Percentiles rank a stretch among this genome's conserved stretches.
These are phyloP conservation scores for Astatoreochromis straeleni DNA, from an alignment of 2,113 vertebrate genomes.

Conservation along the genomic window DNA sequence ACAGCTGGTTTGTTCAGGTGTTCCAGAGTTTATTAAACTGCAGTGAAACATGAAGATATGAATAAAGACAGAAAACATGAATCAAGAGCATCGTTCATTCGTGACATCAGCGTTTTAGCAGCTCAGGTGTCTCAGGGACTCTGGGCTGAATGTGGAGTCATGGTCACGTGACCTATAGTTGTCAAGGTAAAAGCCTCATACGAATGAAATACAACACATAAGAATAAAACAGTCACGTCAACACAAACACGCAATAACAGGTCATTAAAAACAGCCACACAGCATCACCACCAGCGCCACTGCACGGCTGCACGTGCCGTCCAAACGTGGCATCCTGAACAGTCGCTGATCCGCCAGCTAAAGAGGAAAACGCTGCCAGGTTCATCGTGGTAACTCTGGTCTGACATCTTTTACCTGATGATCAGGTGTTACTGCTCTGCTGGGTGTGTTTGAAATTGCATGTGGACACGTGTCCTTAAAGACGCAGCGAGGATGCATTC, in stretches of 20 bases:
- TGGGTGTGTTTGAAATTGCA: not conserved
- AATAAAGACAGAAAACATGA: not conserved
- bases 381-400: not conserved
- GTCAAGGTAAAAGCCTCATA: not conserved
- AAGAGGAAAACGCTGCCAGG: not conserved
- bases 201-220: not conserved
- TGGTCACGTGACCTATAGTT: not conserved
- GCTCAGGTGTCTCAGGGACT: not conserved
- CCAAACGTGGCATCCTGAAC: not conserved
- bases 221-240: not conserved
- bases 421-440: not conserved
- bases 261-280: not conserved
- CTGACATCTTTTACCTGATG: not conserved
- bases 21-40: not conserved
- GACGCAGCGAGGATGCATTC: not conserved
- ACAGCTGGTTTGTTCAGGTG: not conserved
- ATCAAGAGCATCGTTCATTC: not conserved
- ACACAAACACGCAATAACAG: not conserved
- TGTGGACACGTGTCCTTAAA: not conserved
- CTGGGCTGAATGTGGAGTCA: not conserved
- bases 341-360: accelerated
- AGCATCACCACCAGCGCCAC: not conserved
- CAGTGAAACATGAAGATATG: not conserved
- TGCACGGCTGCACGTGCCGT: too few species aligned
- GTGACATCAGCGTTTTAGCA: not conserved